A percentile compares a stretch with the other conserved stretches of the same genome.
Conservation (phyloP, 2,113 vertebrate species). For the Charadrius vociferus region DNA sequence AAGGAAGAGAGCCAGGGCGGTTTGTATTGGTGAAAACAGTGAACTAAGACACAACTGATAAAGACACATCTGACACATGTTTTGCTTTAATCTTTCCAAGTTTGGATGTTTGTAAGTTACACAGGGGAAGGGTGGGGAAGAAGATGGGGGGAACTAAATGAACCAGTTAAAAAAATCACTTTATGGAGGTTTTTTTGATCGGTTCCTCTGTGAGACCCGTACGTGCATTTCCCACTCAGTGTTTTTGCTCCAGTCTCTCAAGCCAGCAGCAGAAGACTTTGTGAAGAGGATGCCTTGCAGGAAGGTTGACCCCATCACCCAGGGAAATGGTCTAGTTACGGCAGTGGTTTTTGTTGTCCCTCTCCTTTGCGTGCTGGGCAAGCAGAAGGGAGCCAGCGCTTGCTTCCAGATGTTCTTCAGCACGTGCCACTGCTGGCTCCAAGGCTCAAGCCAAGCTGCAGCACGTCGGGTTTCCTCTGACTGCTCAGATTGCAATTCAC, state of each 20-base stretch:
- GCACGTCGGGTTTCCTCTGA: neutral
- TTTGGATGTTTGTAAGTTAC: neutral
- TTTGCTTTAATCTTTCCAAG: conserved; percentile 16
- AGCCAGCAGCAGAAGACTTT: neutral
- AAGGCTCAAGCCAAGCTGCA: neutral
- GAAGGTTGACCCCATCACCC: neutral
- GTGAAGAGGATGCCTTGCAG: neutral
- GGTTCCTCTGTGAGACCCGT: neutral
- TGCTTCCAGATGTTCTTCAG: neutral
- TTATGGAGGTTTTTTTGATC: neutral
- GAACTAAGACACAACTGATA: neutral
- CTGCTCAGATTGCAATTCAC: neutral
- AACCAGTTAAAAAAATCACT: neutral
- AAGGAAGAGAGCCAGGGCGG: neutral
- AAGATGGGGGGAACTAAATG: neutral
- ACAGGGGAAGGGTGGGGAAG: neutral
- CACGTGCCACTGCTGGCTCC: neutral
- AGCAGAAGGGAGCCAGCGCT: neutral
- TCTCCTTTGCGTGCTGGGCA: neutral
- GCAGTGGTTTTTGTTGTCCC: neutral
- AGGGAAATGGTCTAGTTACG: neutral
- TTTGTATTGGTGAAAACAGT: neutral
- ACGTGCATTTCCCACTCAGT: neutral
- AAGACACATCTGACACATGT: neutral
- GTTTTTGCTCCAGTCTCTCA: neutral